These are phyloP conservation scores for Ferrisia virgata DNA, from an alignment of 2,888 invertebrate species.

Conservation along the genomic window DNA sequence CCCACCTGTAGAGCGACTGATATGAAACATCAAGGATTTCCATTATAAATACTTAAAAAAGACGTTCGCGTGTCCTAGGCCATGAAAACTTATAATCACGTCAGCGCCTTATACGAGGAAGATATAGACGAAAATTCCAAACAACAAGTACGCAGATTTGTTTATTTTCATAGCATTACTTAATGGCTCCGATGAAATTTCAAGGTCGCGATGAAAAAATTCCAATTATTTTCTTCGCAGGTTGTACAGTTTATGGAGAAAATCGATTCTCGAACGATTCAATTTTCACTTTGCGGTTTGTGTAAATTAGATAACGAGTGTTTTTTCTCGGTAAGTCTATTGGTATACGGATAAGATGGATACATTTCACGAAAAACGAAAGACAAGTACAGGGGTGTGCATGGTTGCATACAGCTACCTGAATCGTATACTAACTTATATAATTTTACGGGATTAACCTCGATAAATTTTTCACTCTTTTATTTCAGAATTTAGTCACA, in stretches of 20 bases:
- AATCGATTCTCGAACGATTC: conserved; percentile 46
- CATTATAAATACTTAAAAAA: neutral
- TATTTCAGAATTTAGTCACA: conserved; percentile 47
- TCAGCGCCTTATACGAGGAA: conserved; percentile 37
- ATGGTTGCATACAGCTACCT: too few species aligned
- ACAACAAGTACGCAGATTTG: conserved; percentile 28
- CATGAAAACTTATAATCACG: conserved; percentile 24
- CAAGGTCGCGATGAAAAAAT: neutral
- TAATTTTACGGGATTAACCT: neutral
- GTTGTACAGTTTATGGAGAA: conserved; percentile 47
- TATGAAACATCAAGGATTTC: neutral
- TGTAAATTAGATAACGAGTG: conserved; percentile 47
- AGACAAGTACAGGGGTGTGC: too few species aligned
- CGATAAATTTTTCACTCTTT: neutral
- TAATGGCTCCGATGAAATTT: neutral
- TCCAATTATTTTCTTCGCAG: conserved; percentile 40
- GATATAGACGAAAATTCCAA: conserved; percentile 34
- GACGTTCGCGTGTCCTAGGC: conserved; percentile 20
- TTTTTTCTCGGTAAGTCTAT: conserved; percentile 48
- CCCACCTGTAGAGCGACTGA: neutral
- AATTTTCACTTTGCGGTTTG: conserved; percentile 47
- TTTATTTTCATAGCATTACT: neutral
- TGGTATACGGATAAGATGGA: neutral
- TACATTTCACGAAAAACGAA: too few species aligned
- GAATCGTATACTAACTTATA: neutral